A percentile compares a stretch with the other conserved stretches of the same genome.
These are phyloP conservation scores for Cyanoliseus patagonus DNA, from an alignment of 2,113 vertebrate species.

Conservation along the genomic window DNA sequence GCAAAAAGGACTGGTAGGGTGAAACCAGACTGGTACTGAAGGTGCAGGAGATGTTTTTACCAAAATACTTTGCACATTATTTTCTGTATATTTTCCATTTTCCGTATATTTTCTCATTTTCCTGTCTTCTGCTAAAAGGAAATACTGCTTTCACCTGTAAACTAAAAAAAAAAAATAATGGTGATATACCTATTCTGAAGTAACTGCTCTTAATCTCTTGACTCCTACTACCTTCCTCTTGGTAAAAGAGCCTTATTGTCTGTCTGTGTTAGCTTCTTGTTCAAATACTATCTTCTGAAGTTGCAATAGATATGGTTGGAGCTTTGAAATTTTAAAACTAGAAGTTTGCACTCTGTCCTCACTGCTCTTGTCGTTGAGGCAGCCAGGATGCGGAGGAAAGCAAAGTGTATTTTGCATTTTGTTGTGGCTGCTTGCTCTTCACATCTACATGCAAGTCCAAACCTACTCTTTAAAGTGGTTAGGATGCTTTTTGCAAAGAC, in stretches of 20 bases:
- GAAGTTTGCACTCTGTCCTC: neutral
- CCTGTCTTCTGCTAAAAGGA: neutral
- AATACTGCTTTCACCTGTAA: neutral
- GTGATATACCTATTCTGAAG: neutral
- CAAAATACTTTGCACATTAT: neutral
- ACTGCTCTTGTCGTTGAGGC: neutral
- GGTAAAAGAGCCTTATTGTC: neutral
- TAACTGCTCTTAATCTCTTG: neutral
- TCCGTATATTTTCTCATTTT: neutral
- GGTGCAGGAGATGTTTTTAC: neutral
- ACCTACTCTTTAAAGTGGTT: neutral
- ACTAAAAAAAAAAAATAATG: neutral
- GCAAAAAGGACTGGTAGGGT: neutral
- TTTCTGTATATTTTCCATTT: neutral
- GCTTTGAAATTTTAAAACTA: neutral
- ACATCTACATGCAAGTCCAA: neutral
- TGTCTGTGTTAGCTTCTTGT: neutral
- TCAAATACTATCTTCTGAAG: neutral
- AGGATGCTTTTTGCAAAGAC: neutral
- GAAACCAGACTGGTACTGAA: neutral
- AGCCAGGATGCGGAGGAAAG: neutral
- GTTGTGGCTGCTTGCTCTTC: neutral
- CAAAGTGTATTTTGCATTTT: neutral
- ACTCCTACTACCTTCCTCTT: neutral
- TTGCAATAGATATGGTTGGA: neutral